Percentiles rank a stretch among this genome's conserved stretches.
phyloP scores from a whole-genome alignment of 2,797 vertebrate genomes.

The Periophthalmus magnuspinnatus region DNA sequence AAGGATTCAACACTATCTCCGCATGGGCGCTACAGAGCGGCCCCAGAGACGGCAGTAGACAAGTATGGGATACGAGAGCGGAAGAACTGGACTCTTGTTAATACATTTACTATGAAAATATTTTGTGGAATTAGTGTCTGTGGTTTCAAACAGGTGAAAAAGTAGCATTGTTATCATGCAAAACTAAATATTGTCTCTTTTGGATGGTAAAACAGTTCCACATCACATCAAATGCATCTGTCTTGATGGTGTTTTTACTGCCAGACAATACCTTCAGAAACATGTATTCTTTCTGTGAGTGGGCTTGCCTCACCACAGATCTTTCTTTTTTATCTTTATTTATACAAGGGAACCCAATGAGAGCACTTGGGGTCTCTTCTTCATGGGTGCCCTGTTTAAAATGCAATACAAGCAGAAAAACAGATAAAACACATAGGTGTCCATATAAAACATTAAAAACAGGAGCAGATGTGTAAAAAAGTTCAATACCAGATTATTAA shows the following conservation, averaged over 20 bases:
- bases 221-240: no score
- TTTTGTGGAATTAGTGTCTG: neutral
- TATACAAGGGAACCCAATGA: no score
- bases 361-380: no score
- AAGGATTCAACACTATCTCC: constrained; percentile 93
- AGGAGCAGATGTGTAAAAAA: no score
- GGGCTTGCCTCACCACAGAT: neutral
- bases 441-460: no score
- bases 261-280: neutral
- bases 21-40: constrained; percentile 90
- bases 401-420: no score
- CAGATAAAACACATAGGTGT: no score
- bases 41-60: constrained; percentile 86
- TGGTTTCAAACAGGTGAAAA: no score
- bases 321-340: no score
- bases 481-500: no score
- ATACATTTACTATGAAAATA: neutral
- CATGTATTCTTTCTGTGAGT: neutral
- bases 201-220: neutral
- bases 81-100: neutral
- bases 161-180: no score
- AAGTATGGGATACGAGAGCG: constrained; percentile 74
- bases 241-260: neutral
- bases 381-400: no score
- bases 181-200: neutral